These are phyloP conservation scores for Corythaeola cristata DNA, from an alignment of 2,113 vertebrate genomes.

Conservation along the genomic window DNA sequence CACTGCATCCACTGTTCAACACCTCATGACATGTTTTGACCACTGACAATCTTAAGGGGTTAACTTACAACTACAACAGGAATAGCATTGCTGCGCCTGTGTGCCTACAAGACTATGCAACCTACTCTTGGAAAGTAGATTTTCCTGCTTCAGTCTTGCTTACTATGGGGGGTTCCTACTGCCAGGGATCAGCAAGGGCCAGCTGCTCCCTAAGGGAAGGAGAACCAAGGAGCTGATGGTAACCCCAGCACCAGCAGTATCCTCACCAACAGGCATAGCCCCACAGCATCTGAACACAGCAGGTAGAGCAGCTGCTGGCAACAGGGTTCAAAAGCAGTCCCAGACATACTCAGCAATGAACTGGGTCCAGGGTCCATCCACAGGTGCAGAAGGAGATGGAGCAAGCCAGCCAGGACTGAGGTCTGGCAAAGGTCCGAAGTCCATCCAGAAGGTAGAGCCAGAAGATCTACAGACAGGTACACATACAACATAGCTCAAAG, in stretches of 20 bases:
- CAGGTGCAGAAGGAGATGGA: background rate
- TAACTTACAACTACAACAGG: background rate
- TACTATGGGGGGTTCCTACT: accelerated
- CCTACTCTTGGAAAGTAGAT: background rate
- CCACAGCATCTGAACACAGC: background rate
- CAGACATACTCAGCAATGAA: background rate
- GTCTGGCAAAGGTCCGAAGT: background rate
- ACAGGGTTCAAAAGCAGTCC: background rate
- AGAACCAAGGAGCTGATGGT: background rate
- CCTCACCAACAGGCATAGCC: background rate
- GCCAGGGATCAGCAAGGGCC: background rate
- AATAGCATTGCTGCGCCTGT: background rate
- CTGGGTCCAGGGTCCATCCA: too few relatives aligned
- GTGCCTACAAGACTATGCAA: background rate
- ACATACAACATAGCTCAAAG: background rate
- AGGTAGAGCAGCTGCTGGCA: background rate
- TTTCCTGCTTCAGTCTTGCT: background rate
- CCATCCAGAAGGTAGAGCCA: background rate
- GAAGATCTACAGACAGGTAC: background rate
- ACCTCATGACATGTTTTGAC: background rate
- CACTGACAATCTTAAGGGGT: background rate
- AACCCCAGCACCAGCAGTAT: background rate
- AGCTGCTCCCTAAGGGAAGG: background rate
- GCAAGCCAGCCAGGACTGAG: background rate
- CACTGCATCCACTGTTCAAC: too few relatives aligned